A percentile compares a stretch with the other conserved stretches of the same genome.
Conservation (phyloP, 1,140 invertebrate genomes). For the Manduca sexta region DNA sequence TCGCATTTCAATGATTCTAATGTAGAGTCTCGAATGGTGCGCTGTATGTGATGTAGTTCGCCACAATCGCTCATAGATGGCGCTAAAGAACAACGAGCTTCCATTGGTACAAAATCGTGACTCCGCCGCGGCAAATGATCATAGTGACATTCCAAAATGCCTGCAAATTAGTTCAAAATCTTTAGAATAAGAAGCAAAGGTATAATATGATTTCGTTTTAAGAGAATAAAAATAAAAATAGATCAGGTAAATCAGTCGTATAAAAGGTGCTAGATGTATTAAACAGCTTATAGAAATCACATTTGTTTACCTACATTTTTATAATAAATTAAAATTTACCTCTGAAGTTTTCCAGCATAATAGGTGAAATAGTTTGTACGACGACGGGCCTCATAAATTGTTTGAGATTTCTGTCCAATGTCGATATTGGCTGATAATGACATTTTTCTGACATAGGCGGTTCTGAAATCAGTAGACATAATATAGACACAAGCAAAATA, state of each 20-base stretch:
- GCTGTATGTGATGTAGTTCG: conserved; percentile 36
- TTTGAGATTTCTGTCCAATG: conserved; percentile 58
- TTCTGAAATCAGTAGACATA: too few species aligned
- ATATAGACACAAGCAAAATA: too few species aligned
- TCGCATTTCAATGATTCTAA: conserved; percentile 64
- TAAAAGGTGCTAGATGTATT: too few species aligned
- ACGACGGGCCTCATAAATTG: conserved; percentile 69
- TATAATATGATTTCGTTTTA: too few species aligned
- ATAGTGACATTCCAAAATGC: conserved; percentile 69
- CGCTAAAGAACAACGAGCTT: conserved; percentile 32
- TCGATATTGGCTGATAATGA: conserved; percentile 64
- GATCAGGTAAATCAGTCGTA: too few species aligned
- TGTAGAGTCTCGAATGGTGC: conserved; percentile 42
- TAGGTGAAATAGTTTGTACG: conserved; percentile 65
- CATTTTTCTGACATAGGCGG: conserved; percentile 51
- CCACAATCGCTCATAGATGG: conserved; percentile 46
- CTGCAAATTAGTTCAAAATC: conserved; percentile 33
- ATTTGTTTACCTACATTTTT: neutral
- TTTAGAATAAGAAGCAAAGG: neutral
- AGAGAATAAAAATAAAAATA: too few species aligned
- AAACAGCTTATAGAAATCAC: too few species aligned
- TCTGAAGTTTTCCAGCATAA: conserved; percentile 72
- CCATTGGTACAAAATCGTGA: conserved; percentile 39
- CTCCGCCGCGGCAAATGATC: conserved; percentile 61
- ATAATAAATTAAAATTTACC: conserved; percentile 37